These are phyloP conservation scores for Halocaridina rubra DNA, from an alignment of 2,888 invertebrate genomes.

Conservation along the genomic window DNA sequence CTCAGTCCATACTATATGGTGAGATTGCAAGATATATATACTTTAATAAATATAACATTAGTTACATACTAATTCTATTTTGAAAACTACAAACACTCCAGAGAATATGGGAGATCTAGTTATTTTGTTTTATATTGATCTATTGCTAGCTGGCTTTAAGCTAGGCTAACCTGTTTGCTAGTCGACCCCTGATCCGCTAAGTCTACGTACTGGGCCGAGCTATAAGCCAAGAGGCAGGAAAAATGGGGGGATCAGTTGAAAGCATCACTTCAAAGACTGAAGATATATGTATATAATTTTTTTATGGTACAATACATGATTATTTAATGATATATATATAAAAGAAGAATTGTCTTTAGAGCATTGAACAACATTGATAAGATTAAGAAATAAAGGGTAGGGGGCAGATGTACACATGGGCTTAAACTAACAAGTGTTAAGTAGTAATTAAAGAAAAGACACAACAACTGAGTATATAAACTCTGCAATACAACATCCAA, in stretches of 20 bases:
- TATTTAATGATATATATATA: no score
- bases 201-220: constrained; percentile 47
- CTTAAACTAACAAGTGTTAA: no score
- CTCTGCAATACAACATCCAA: neutral
- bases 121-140: neutral
- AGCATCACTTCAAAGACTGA: constrained; percentile 12
- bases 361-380: neutral
- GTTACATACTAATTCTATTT: no score
- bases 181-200: constrained; percentile 50
- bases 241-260: no score
- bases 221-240: constrained; percentile 46
- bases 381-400: neutral
- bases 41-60: no score
- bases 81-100: constrained; percentile 15
- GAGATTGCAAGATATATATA: no score
- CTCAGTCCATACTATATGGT: neutral
- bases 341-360: neutral
- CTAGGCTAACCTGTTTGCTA: constrained; percentile 54
- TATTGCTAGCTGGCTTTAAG: constrained; percentile 23
- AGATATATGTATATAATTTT: no score
- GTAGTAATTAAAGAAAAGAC: no score
- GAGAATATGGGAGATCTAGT: neutral
- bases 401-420: no score
- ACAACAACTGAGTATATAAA: no score
- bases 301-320: no score